phyloP scores from a whole-genome alignment of 2,888 invertebrate species.

The Orthonychiurus folsomi region DNA sequence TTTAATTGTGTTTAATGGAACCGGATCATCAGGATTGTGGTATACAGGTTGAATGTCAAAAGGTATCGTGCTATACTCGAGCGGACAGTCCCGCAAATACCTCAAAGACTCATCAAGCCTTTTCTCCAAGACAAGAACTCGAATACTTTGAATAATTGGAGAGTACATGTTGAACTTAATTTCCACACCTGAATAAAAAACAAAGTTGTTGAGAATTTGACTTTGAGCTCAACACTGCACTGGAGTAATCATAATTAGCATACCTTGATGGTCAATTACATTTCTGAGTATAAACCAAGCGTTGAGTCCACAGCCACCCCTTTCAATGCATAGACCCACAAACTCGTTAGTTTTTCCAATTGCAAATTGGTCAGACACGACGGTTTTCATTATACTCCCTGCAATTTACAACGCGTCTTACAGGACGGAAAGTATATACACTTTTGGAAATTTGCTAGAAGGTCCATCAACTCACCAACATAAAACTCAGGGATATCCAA shows the following conservation, averaged over 20 bases:
- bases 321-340: constrained; percentile 88
- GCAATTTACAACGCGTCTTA: constrained; percentile 40
- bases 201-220: background rate
- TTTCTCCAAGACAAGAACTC: constrained; percentile 84
- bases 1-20: constrained; percentile 69
- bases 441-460: constrained; percentile 4
- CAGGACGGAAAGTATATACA: too few species aligned
- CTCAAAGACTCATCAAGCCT: constrained; percentile 78
- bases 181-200: constrained; percentile 50
- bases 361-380: constrained; percentile 73
- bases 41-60: constrained; percentile 80
- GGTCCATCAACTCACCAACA: constrained; percentile 60
- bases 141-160: constrained; percentile 79
- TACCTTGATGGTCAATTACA: constrained; percentile 80
- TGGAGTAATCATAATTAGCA: constrained; percentile 42
- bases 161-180: constrained; percentile 82
- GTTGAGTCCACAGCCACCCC: constrained; percentile 70
- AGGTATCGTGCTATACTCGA: constrained; percentile 86
- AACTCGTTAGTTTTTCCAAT: constrained; percentile 75
- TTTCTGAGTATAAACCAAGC: constrained; percentile 83
- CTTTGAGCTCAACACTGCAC: background rate
- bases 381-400: constrained; percentile 82
- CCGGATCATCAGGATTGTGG: constrained; percentile 62
- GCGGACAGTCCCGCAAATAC: constrained; percentile 81
- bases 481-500: constrained; percentile 96